phyloP scores from a whole-genome alignment of 2,797 vertebrate genomes.

The Spondyliosoma cantharus region DNA sequence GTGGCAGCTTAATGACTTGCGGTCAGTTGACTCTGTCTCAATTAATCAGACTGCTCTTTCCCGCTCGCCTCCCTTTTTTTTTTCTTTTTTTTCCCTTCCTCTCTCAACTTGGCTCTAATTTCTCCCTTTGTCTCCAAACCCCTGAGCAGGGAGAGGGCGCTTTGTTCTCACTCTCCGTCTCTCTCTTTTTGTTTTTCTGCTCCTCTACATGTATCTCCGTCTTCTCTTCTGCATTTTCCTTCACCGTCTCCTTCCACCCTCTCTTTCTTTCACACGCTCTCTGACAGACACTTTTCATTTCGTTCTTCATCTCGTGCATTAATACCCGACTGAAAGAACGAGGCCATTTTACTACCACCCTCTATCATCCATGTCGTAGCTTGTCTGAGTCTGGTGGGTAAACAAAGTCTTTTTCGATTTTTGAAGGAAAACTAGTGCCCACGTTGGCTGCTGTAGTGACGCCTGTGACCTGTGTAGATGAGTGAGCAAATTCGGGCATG shows the following conservation, averaged over 20 bases:
- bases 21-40: constrained; percentile 84
- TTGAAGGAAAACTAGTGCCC: constrained; percentile 1
- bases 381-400: constrained; percentile 33
- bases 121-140: constrained; percentile 49
- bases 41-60: constrained; percentile 83
- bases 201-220: constrained; percentile 33
- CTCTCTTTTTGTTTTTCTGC: constrained; percentile 39
- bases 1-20: constrained; percentile 83
- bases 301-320: constrained; percentile 48
- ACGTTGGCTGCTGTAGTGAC: background rate
- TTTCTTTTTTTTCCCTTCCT: constrained; percentile 32
- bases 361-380: constrained; percentile 45
- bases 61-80: constrained; percentile 29
- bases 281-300: constrained; percentile 51
- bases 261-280: constrained; percentile 19
- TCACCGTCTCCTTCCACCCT: constrained; percentile 8
- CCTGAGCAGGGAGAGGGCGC: constrained; percentile 35
- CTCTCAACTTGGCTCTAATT: constrained; percentile 58
- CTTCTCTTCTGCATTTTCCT: constrained; percentile 32
- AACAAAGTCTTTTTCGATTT: constrained; percentile 28
- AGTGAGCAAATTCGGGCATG: constrained; percentile 31
- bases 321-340: constrained; percentile 69
- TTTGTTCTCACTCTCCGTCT: constrained; percentile 51
- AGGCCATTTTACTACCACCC: constrained; percentile 64
- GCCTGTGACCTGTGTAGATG: constrained; percentile 40